Base-by-base conservation (phyloP, 2,888 invertebrate genomes). In the Prostheceraeus crozeri region DNA sequence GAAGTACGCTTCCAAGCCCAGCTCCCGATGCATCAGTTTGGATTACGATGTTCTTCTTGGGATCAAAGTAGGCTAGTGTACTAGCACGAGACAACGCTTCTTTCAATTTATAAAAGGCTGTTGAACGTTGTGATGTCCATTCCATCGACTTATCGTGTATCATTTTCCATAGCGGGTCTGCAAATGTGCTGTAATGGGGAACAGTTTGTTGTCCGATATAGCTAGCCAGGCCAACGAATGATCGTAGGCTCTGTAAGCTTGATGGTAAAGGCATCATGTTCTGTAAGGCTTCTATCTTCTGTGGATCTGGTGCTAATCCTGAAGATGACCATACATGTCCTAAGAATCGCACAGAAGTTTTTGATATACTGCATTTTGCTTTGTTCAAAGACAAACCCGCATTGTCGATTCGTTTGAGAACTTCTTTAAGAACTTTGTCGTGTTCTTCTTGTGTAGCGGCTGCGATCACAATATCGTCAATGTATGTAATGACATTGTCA, bases 1-100 rank as follows among this genome's bases (percentile, higher is more conserved):
- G 33, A 21, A 54, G 28, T 27, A 25, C 35, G 23, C 31, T 33
- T 30, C 54, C 54, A 16, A 51, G 27, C n/a, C 40, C 40, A 16
- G 40, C 19, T 40, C 40, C 40, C 14, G 40, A 40, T 23, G 40
- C 40, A 23, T 40, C 40, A 40, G 40, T 40, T 40, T 40, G 40
- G 40, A 40, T 23, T 8, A 40, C 40, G 16, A 23, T 40, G 16
- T 16, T 40, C 40, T 40, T 40, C 14, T 16, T 16, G 16, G 40
- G 40, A 40, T 40, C 40, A 40, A 40, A 40, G 19, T 40, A 40
- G 16, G 40, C 16, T 40, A 23, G 19, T 27, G 54, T 30, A 21
- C 33, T 3, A 28, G 33, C 33, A n/a, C 33, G 27, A 8, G 11
- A 28, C 6, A 51, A 19, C 25, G 4, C 52, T 16, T 40, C 40